phyloP scores from a whole-genome alignment of 2,797 vertebrate genomes.

The Characodon lateralis region DNA sequence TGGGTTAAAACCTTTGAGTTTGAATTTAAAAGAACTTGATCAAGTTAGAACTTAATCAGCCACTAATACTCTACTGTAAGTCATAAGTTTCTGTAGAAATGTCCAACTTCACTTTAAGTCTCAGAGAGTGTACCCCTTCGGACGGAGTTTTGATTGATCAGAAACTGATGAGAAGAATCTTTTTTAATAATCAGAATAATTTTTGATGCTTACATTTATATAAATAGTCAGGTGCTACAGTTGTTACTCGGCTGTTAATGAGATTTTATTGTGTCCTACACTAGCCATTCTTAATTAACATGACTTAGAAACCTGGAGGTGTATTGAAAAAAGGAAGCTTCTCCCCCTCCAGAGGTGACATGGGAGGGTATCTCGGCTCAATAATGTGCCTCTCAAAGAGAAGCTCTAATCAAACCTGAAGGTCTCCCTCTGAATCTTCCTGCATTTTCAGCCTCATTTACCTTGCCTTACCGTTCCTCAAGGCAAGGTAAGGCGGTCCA shows the following conservation, averaged over 20 bases:
- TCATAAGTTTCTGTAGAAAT: no score
- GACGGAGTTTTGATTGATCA: no score
- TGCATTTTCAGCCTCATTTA: constrained; percentile 55
- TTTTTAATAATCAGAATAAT: no score
- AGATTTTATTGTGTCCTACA: background rate
- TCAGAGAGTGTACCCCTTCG: no score
- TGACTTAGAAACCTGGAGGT: background rate
- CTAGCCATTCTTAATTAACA: background rate
- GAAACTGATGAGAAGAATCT: no score
- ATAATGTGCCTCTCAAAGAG: constrained; percentile 55
- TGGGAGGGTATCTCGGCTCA: constrained; percentile 30
- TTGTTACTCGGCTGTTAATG: background rate
- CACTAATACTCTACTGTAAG: no score
- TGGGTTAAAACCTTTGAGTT: no score
- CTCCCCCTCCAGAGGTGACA: constrained; percentile 17
- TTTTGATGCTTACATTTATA: no score
- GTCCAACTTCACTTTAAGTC: no score
- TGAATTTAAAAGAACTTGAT: no score
- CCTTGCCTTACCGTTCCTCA: constrained; percentile 60
- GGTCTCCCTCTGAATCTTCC: constrained; percentile 55
- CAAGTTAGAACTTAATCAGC: no score
- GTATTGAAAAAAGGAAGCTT: background rate
- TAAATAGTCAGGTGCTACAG: background rate
- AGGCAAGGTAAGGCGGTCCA: constrained; percentile 60
- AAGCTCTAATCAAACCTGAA: constrained; percentile 56